Percentiles rank a stretch among this genome's conserved stretches.
Conservation (phyloP, 2,888 invertebrate species). For the Atethmia centrago region DNA sequence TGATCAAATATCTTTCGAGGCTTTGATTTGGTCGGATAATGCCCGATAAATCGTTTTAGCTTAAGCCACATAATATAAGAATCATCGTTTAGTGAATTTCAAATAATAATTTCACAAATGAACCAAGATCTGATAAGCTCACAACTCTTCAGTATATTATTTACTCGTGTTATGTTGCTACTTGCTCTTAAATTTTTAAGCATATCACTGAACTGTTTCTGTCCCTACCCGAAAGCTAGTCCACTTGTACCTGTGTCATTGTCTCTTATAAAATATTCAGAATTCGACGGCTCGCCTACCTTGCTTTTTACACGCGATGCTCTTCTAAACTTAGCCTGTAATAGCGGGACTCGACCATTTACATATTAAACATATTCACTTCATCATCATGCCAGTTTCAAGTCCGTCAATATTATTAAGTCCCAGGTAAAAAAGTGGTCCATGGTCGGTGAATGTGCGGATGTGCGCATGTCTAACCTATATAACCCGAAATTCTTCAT, state of each 20-base stretch:
- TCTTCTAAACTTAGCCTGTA: slow-evolving; percentile 51
- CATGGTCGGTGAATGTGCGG: slow-evolving; percentile 15
- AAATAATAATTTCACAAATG: not conserved
- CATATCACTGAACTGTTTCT: slow-evolving; percentile 7
- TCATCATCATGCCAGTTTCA: slow-evolving; percentile 29
- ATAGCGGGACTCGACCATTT: slow-evolving; percentile 52
- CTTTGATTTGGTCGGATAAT: not conserved
- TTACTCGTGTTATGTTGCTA: not conserved
- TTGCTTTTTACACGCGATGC: slow-evolving; percentile 47
- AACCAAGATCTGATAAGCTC: not conserved
- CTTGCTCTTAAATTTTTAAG: slow-evolving; percentile 16
- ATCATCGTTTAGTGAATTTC: not conserved
- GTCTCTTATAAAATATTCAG: slow-evolving; percentile 65
- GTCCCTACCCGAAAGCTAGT: slow-evolving; percentile 27
- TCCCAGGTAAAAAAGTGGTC: slow-evolving; percentile 23
- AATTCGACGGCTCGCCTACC: slow-evolving; percentile 42
- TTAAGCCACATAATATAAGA: not conserved
- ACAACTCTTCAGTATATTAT: not conserved
- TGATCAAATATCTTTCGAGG: not conserved
- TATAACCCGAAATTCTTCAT: slow-evolving; percentile 45
- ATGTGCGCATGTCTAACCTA: slow-evolving; percentile 55
- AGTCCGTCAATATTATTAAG: slow-evolving; percentile 18
- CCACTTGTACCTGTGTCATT: slow-evolving; percentile 50
- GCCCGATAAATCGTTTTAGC: not conserved
- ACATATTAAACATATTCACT: slow-evolving; percentile 49